Evolutionary conservation across 2,113 vertebrate species (phyloP), one percentile per base, ranked within the genome.

Genomic region (Pyxicephalus adspersus): DNA sequence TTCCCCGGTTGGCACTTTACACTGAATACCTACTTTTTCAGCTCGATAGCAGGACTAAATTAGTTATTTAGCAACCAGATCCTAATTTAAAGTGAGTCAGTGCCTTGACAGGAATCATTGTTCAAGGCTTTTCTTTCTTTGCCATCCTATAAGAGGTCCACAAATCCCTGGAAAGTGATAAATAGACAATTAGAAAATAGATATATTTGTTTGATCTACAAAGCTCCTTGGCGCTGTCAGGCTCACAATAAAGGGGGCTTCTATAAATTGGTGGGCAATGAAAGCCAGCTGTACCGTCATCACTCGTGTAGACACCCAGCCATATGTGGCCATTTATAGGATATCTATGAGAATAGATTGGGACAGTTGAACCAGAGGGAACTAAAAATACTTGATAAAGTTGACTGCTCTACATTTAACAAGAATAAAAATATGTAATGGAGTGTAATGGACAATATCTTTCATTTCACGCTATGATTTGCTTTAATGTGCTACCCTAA

Each of bases 171-270:
- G 91, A 93, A 94, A 87, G 91, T 94, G 94, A 95, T 94, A 95
- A 95, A 95, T 95, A 94, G 92, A 95, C 93, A 95, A 94, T 95
- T 94, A 95, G 92, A 94, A 94, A 94, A 94, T 88, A 95, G 94
- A 95, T 94, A 93, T 91, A 94, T 95, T 92, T 92, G 90, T 92
- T 92, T 91, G 91, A 92, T 92, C 91, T 91, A 84, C 93, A 92
- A 91, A 91, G 90, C 93, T 91, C 90, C 90, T 86, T 25, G 76
- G 89, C 7, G 88, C 92, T 94, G 93, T 93, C 93, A 93, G 87
- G 75, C 85, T 88, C 87, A 94, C 93, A 94, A 94, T 93, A 91
- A 92, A 93, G 87, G 90, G 90, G 91, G 85, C 85, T 83, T 65
- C 84, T 31, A 91, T 90, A 95, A 94, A 95, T 94, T 95, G 93